Conservation (phyloP, 1,140 invertebrate genomes). For the Belonocnema kinseyi region DNA sequence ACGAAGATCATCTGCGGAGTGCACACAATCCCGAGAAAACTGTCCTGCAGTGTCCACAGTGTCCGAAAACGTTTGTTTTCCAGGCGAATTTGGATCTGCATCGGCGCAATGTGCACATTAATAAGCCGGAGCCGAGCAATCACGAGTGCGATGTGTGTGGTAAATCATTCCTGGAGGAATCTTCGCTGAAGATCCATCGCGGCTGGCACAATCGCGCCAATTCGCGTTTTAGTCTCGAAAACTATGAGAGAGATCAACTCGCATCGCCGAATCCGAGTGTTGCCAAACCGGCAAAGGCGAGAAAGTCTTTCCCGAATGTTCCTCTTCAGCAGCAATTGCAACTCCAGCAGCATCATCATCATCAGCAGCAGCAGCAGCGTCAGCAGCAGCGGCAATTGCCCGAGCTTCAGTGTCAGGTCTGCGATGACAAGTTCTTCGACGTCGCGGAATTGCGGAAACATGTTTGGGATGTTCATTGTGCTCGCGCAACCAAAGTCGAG, state of each 20-base stretch:
- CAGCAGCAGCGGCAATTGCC: slow-evolving; percentile 36
- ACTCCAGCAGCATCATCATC: slow-evolving; percentile 40
- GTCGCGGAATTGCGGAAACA: slow-evolving; percentile 66
- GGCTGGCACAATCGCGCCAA: slow-evolving; percentile 77
- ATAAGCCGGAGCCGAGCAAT: slow-evolving; percentile 58
- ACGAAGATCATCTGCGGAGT: slow-evolving; percentile 45
- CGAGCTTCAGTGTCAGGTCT: slow-evolving; percentile 70
- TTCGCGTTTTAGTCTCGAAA: background rate
- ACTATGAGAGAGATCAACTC: background rate
- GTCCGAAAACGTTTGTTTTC: slow-evolving; percentile 65
- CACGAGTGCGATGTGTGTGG: slow-evolving; percentile 79
- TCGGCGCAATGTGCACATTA: slow-evolving; percentile 58
- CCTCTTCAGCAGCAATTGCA: slow-evolving; percentile 34
- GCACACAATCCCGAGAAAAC: slow-evolving; percentile 49
- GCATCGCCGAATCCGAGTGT: background rate
- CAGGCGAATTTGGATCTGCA: slow-evolving; percentile 62
- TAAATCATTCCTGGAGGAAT: slow-evolving; percentile 75
- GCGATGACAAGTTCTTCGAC: slow-evolving; percentile 65
- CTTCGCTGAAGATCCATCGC: slow-evolving; percentile 77
- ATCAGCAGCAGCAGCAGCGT: slow-evolving; percentile 61
- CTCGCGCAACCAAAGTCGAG: slow-evolving; percentile 62
- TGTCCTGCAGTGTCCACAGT: slow-evolving; percentile 58
- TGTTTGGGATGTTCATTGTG: slow-evolving; percentile 72
- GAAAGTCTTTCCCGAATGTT: slow-evolving; percentile 65
- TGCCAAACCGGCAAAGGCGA: slow-evolving; percentile 63